Evolutionary conservation across 2,888 invertebrate species (phyloP).

Genomic region (Theretra japonica): DNA sequence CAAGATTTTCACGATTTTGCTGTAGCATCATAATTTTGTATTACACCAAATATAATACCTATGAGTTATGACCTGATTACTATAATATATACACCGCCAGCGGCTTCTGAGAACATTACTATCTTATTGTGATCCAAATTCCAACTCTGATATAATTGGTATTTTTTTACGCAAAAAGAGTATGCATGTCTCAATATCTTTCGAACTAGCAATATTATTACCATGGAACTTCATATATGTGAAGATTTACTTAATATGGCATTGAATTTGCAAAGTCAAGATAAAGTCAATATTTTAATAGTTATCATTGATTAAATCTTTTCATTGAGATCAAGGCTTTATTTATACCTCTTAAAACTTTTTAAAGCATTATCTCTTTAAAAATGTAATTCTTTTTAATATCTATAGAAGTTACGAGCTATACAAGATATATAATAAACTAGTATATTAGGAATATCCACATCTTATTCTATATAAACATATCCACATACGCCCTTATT

Average conservation of each 20-base stretch:
- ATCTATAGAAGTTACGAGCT: conserved; percentile 72
- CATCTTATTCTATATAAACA: conserved; percentile 84
- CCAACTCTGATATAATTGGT: conserved; percentile 21
- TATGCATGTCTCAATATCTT: conserved; percentile 33
- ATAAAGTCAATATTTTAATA: conserved; percentile 47
- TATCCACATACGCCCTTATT: conserved; percentile 76
- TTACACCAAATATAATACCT: conserved; percentile 23
- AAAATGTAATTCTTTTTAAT: conserved; percentile 61
- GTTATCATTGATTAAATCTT: conserved; percentile 61
- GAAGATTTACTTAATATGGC: conserved; percentile 7
- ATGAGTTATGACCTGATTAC: conserved; percentile 52
- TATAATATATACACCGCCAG: conserved; percentile 68
- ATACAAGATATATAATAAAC: conserved; percentile 76
- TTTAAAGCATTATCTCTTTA: conserved; percentile 66
- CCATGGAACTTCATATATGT: conserved; percentile 4
- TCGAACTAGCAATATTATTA: conserved; percentile 36
- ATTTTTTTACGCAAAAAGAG: conserved; percentile 37
- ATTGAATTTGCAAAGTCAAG: conserved; percentile 14
- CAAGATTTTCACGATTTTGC: conserved; percentile 38
- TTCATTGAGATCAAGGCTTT: conserved; percentile 77
- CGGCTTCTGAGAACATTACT: conserved; percentile 52
- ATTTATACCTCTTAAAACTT: conserved; percentile 59
- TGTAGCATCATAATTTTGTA: conserved; percentile 35
- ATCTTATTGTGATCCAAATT: conserved; percentile 12
- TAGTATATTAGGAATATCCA: conserved; percentile 82